Conservation (phyloP, 2,888 invertebrate species). For the Hypercompe scribonia region DNA sequence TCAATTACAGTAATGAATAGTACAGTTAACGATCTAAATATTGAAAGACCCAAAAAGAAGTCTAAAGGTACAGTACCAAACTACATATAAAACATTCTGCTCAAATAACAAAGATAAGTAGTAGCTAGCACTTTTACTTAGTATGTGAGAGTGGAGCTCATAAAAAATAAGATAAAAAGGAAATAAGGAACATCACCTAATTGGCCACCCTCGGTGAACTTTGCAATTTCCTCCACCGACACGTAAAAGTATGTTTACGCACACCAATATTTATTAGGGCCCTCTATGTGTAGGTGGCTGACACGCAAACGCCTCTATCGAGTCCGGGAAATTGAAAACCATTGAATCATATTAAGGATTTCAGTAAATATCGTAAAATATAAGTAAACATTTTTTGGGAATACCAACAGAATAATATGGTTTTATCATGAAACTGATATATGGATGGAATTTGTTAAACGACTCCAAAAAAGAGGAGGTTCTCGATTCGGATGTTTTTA, state of each 20-base stretch:
- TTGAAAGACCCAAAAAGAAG: too few relatives aligned
- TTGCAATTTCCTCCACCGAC: slow-evolving; percentile 41
- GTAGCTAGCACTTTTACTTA: neutral
- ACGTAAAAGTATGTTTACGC: slow-evolving; percentile 42
- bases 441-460: slow-evolving; percentile 59
- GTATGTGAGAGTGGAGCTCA: slow-evolving; percentile 30
- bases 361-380: slow-evolving; percentile 72
- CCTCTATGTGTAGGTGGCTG: slow-evolving; percentile 26
- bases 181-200: slow-evolving; percentile 27
- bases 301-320: slow-evolving; percentile 47
- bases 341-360: slow-evolving; percentile 72
- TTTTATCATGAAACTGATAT: slow-evolving; percentile 64
- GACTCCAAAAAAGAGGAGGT: too few relatives aligned
- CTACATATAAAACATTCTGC: neutral
- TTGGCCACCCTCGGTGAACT: slow-evolving; percentile 42
- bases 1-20: too few relatives aligned
- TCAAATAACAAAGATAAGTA: neutral
- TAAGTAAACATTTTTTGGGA: slow-evolving; percentile 61
- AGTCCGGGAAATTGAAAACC: slow-evolving; percentile 76
- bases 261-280: slow-evolving; percentile 47
- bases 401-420: slow-evolving; percentile 67
- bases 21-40: too few relatives aligned
- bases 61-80: neutral
- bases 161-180: slow-evolving; percentile 15
- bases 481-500: too few relatives aligned